Base-by-base conservation (phyloP, 2,797 vertebrate genomes). In the Onychomys torridus region DNA sequence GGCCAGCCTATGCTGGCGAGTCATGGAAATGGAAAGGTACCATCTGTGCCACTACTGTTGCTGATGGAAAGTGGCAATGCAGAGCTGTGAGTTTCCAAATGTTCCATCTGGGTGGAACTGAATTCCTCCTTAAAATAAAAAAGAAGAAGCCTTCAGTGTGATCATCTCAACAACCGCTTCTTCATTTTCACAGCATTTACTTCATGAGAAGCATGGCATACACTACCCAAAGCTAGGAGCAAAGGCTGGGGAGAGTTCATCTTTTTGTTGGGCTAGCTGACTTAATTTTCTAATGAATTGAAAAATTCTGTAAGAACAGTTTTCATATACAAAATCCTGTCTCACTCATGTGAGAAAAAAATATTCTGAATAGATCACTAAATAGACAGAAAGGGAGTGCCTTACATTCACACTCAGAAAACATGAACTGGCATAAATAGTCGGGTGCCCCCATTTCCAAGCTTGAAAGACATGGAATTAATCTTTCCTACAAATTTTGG, bases 11-110 rank as follows among this genome's bases (percentile, higher is more conserved):
- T 46, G 46, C 79, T 93, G 82, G 65, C 75, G 25, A 2, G 34
- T 2, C 7, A 4, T 27, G 8, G 57, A n/a, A 21, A 84, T 76
- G 63, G 88, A 95, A 76, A 96, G 92, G 63, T 75, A 75, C 97
- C 97, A 97, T 96, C 95, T 97, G 97, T 89, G 32, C 71, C 79
- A 93, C 91, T 96, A 81, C 57, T 91, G 90, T 65, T 27, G 32
- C 65, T 71, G 93, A 91, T 90, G 82, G 32, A 94, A 96, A 83
- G 52, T 37, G 82, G 93, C 92, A 91, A 92, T 87, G 78, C 91
- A 93, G 81, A 94, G 76, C 93, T 96, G 82, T 19, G 91, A 85
- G 85, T 92, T 95, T 95, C 95, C 84, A 90, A 97, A 95, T 91
- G 89, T 84, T 95, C 89, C 96, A 96, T 96, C 94, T 97, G 95